Conservation (phyloP, 1,140 invertebrate genomes). For the Rhagoletis zephyria region DNA sequence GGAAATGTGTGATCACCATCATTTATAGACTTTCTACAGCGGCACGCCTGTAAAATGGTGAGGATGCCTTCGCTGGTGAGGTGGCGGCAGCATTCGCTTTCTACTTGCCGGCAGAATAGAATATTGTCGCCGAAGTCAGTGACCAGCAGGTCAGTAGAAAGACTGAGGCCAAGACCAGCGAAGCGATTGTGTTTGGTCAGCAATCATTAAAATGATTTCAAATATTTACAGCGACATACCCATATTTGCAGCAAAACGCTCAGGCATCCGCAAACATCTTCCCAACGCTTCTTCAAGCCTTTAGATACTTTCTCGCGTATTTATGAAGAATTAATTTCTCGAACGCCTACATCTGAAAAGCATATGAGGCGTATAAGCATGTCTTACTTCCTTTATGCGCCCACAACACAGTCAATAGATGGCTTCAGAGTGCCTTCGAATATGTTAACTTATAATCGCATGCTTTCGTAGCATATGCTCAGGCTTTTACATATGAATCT, state of each 20-base stretch:
- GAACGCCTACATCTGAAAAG: no score
- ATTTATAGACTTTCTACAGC: no score
- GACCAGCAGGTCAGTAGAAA: neutral
- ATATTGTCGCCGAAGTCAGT: neutral
- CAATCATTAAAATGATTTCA: neutral
- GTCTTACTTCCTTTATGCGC: neutral
- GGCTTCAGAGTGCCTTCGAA: neutral
- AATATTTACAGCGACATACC: neutral
- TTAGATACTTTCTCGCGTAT: no score
- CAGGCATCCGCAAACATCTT: no score
- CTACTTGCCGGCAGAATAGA: no score
- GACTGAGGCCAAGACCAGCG: neutral
- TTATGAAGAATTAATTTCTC: no score
- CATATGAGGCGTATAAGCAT: no score
- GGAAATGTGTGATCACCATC: neutral
- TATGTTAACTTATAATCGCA: neutral
- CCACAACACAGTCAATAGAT: neutral
- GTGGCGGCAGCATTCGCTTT: no score
- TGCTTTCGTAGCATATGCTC: constrained; percentile 1
- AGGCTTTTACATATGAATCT: neutral
- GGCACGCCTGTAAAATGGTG: no score
- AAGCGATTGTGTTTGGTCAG: neutral
- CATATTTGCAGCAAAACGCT: neutral
- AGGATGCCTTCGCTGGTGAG: no score
- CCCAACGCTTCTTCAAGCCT: no score